phyloP scores from a whole-genome alignment of 2,113 vertebrate genomes.

The Chroicocephalus ridibundus region DNA sequence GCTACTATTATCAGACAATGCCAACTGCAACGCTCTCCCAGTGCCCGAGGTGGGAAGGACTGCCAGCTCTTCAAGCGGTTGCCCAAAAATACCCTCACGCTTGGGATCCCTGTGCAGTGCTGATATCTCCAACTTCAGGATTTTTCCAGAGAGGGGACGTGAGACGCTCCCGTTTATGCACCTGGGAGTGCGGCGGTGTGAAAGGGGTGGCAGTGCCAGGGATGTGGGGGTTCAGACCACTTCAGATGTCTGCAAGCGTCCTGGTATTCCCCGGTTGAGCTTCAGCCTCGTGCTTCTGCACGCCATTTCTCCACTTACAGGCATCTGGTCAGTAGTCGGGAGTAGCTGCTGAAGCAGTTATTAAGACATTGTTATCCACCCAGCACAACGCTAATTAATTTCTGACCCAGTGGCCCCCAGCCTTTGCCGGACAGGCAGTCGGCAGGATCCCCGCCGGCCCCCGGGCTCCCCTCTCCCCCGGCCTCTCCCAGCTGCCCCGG shows the following conservation, averaged over 20 bases:
- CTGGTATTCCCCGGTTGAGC: fast-evolving
- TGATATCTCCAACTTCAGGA: fast-evolving
- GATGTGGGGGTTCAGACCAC: fast-evolving
- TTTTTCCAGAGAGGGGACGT: fast-evolving
- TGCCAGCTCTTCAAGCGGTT: background rate
- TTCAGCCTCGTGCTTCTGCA: fast-evolving
- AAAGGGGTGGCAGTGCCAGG: background rate
- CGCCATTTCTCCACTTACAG: fast-evolving
- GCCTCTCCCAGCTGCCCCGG: fast-evolving
- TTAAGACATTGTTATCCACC: fast-evolving
- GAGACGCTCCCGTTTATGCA: fast-evolving
- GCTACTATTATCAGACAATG: constrained; percentile 18
- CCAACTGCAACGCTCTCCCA: background rate
- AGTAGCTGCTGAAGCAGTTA: background rate
- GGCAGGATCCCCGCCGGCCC: fast-evolving
- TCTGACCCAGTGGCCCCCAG: background rate
- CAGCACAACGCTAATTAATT: background rate
- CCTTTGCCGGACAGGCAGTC: background rate
- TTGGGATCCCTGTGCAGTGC: background rate
- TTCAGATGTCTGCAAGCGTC: fast-evolving
- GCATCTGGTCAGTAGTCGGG: fast-evolving
- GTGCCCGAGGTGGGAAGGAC: background rate
- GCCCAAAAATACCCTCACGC: background rate
- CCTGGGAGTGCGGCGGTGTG: fast-evolving
- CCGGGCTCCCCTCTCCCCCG: background rate